Base-by-base conservation (phyloP, 1,140 invertebrate species). In the Nixonia krombeini region DNA sequence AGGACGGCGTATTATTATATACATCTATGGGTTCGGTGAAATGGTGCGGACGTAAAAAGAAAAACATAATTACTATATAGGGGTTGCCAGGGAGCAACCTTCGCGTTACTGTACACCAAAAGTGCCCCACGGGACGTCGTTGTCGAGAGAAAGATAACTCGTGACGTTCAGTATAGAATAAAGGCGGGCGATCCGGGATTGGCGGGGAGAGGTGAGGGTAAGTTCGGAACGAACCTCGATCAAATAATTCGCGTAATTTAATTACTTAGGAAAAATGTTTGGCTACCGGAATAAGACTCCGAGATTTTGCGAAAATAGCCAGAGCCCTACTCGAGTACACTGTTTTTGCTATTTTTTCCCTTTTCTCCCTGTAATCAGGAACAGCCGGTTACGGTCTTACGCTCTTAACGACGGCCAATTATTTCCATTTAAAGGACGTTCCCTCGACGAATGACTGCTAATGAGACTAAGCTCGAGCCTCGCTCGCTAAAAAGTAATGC, bases 31-130 rank as follows among this genome's bases (percentile, higher is more conserved):
- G 47, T 68, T 61, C 71, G 74, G 79, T 82, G 80, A 81, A 82
- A 81, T 81, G 78, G 77, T 76, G 78, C 75, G 73, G 75, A 80
- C 79, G 72, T 80, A 81, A 82, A 82, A 81, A 80, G 75, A 80
- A 82, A 81, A 80, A 75, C 79, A 81, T 82, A 82, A 82, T 82
- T 82, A 82, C 77, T 76, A 78, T 72, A 80, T 70, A 78, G 79
- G 80, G 79, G 80, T 81, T 81, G 78, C 76, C 58, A 75, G 67
- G 72, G 68, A 70, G 53, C 58, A 61, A 79, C 72, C 75, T 76
- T 64, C 69, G 70, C 71, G 70, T 80, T 75, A 78, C 70, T 70
- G 70, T 75, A 76, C 61, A 78, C 75, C 76, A 81, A 73, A 80
- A 81, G 77, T 78, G 77, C 72, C 79, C 75, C 76, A 73, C 50